Percentiles rank a stretch among this genome's conserved stretches.
Conservation (phyloP, 2,888 invertebrate species). For the Campoplex nolae region DNA sequence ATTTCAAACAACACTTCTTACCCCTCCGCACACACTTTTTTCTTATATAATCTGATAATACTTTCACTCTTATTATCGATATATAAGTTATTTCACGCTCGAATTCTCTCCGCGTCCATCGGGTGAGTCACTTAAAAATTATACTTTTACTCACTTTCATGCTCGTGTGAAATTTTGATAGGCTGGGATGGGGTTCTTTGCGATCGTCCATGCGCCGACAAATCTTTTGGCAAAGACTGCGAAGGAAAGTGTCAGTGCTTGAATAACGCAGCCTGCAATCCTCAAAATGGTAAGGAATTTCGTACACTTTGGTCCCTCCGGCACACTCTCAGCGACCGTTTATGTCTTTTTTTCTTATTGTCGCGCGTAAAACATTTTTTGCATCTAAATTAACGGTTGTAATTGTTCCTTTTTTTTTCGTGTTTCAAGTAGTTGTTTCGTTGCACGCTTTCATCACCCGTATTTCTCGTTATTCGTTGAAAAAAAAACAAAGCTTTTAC, state of each 20-base stretch:
- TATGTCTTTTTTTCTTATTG: not conserved
- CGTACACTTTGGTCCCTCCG: slow-evolving; percentile 17
- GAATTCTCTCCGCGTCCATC: slow-evolving; percentile 24
- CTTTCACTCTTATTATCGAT: slow-evolving; percentile 3
- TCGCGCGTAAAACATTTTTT: not conserved
- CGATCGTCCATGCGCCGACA: slow-evolving; percentile 94
- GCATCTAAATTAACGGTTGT: slow-evolving; percentile 13
- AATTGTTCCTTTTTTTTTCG: not conserved
- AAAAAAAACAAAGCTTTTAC: not conserved
- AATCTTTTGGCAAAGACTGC: slow-evolving; percentile 93
- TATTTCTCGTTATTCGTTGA: not conserved
- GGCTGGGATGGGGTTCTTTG: slow-evolving; percentile 93
- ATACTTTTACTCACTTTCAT: slow-evolving; percentile 22
- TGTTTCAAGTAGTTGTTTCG: slow-evolving; percentile 11
- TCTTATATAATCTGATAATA: not conserved
- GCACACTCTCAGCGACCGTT: not conserved
- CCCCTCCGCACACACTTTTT: not conserved
- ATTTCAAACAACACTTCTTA: slow-evolving; percentile 6
- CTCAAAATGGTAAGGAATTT: slow-evolving; percentile 89
- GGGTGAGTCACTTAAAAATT: slow-evolving; percentile 60
- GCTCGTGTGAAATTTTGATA: slow-evolving; percentile 71
- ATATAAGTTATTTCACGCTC: slow-evolving; percentile 8
- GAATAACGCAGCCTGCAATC: slow-evolving; percentile 94
- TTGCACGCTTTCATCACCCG: slow-evolving; percentile 28
- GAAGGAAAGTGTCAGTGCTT: slow-evolving; percentile 90